Base-by-base conservation (phyloP, 2,888 invertebrate species). In the Clistopyga incitator region DNA sequence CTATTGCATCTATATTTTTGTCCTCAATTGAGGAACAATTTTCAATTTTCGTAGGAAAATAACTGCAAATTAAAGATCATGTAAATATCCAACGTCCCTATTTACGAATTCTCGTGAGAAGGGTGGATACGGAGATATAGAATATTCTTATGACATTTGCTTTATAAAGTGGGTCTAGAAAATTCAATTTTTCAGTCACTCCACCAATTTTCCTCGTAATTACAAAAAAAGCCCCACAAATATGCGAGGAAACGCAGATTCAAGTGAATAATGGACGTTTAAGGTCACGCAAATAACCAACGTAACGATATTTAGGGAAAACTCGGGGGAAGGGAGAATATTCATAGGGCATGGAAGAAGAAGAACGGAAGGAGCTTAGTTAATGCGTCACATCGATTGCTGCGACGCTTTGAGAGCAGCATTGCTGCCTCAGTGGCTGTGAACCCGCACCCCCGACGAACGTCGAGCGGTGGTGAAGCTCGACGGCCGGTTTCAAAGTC, bases 401-500 rank as follows among this genome's bases (percentile, higher is more conserved):
- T 23, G 50, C 18, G 52, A 54, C 50, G 50, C 11, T 47, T 45
- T 29, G 70, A 47, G 61, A 50, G 70, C 68, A 38, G 38, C 65
- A 42, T 38, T 45, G 71, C 38, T 23, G 6, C 42, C 29, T 61
- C 45, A 61, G 72, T 74, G 79, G 75, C 82, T 82, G 71, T 81
- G 78, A 83, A 84, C 20, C 18, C 77, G 25, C 78, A 81, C 84
- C 80, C 84, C 78, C 82, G 79, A 64, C 65, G 64, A 56, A 59
- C 68, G 78, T 54, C 47, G 29, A 4, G 29, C 29, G 77, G 71
- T 82, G 75, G 71, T 23, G 64, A 2, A 74, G 78, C 82, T 64
- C 42, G 78, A 82, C 78, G 78, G 68, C 81, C 81, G 81, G 81
- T 82, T 81, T 85, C 86, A 87, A 86, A 85, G 86, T 85, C 86